Base-by-base conservation (phyloP, 2,888 invertebrate species). In the Apodemia zela region DNA sequence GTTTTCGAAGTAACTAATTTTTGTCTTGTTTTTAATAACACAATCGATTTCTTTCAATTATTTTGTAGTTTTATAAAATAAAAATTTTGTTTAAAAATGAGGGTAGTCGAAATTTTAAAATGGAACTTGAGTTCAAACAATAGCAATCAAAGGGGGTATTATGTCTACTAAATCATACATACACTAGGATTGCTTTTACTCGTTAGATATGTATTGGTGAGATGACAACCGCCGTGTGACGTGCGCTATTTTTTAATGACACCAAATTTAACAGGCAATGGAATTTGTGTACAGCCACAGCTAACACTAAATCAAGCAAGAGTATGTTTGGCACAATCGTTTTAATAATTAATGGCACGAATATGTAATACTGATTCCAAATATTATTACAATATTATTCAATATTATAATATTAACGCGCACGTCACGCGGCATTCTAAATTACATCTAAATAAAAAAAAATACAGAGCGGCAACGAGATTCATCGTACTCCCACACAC, bases 161-260 rank as follows among this genome's bases (percentile, higher is more conserved):
- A 75, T 68, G 73, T 71, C 81, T 84, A 84, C 80, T 66, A 82
- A 80, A 76, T 80, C 77, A 79, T 80, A 82, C 80, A 82, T 78
- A 82, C 78, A 81, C 77, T 80, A 84, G 85, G 89, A 89, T 90
- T 89, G 89, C 89, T 89, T 75, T 76, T 78, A 79, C 77, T 79
- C 75, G 79, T 86, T 82, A 85, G 89, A 90, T 90, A 90, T 90
- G 89, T 89, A 85, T 81, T 82, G 73, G 75, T 75, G 81, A 84
- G 82, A 78, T 72, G 67, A 71, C 71, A 77, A 72, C 70, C 78
- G 82, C 77, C 81, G 76, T 73, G 81, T 79, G 84, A 83, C 79
- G 74, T 68, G 66, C 68, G 68, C 66, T 62, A 54, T 60, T 60
- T 47, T 63, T 59, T 62, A 51, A 21, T 51, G 60, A 59, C 47